Conservation (phyloP, 2,888 invertebrate species). For the Lasioglossum leucozonium region DNA sequence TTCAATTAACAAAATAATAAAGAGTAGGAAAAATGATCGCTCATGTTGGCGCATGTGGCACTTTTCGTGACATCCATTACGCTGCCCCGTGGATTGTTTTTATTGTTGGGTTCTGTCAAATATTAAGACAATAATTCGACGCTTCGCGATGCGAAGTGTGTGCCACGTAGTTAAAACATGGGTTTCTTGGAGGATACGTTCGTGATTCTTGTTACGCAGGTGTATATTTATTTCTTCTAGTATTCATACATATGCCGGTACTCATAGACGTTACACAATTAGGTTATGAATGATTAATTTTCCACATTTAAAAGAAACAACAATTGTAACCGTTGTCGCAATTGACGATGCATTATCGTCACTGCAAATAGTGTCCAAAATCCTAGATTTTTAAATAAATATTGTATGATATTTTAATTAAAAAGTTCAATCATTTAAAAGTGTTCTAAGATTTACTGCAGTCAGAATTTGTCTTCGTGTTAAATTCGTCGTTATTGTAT, state of each 20-base stretch:
- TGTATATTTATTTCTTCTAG: conserved; percentile 63
- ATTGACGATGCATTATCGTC: not conserved
- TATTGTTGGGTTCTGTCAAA: conserved; percentile 28
- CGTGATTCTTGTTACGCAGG: conserved; percentile 92
- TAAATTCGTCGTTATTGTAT: conserved; percentile 15
- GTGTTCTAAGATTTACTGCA: not conserved
- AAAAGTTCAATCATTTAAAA: not conserved
- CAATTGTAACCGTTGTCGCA: conserved; percentile 11
- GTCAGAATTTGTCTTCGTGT: not conserved
- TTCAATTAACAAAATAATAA: not conserved
- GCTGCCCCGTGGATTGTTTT: conserved; percentile 27
- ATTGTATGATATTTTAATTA: not conserved
- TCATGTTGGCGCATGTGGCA: not conserved
- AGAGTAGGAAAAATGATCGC: not conserved
- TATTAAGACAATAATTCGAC: conserved; percentile 8
- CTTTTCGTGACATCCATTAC: not conserved
- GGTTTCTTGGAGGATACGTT: conserved; percentile 93
- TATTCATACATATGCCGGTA: conserved; percentile 42
- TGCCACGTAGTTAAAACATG: conserved; percentile 85
- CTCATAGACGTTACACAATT: conserved; percentile 44
- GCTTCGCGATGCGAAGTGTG: conserved; percentile 68
- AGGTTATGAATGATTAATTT: conserved; percentile 62
- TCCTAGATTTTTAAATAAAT: not conserved
- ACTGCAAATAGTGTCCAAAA: not conserved
- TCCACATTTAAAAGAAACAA: not conserved